A percentile compares a stretch with the other conserved stretches of the same genome.
phyloP scores from a whole-genome alignment of 92 coral and sea anemone genomes.

The Phymanthus crucifer region DNA sequence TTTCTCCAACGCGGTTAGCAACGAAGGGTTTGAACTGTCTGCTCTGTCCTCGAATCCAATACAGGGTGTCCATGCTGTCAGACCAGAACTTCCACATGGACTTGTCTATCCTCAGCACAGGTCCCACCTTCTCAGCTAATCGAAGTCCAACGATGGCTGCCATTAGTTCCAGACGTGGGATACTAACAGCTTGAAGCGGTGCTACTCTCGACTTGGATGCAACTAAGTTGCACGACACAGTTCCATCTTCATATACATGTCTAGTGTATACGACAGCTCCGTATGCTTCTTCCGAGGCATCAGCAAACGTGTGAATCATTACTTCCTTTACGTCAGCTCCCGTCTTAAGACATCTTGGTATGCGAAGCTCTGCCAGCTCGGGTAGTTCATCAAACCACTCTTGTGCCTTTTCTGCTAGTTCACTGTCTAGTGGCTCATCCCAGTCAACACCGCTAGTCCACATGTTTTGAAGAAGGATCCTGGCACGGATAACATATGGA shows the following conservation, averaged over 20 bases:
- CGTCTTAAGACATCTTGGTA: slow-evolving; percentile 38
- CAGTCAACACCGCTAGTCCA: slow-evolving; percentile 26
- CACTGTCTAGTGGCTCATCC: slow-evolving; percentile 48
- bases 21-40: slow-evolving; percentile 47
- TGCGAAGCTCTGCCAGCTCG: slow-evolving; percentile 27
- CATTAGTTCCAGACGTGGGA: not conserved
- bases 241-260: slow-evolving; percentile 33
- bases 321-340: slow-evolving; percentile 13
- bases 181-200: not conserved
- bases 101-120: not conserved
- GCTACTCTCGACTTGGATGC: not conserved
- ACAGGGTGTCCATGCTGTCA: slow-evolving; percentile 32
- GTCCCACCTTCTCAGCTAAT: not conserved
- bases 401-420: slow-evolving; percentile 25
- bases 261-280: slow-evolving; percentile 54
- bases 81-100: slow-evolving; percentile 24
- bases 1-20: slow-evolving; percentile 45
- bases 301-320: slow-evolving; percentile 56
- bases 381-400: slow-evolving; percentile 50
- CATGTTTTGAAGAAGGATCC: not conserved
- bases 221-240: not conserved
- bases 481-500: not conserved
- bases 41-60: slow-evolving; percentile 37
- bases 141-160: not conserved
- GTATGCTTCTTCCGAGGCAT: slow-evolving; percentile 55